These are phyloP conservation scores for Gobio occitaniae DNA, from an alignment of 2,797 vertebrate genomes.

Conservation along the genomic window DNA sequence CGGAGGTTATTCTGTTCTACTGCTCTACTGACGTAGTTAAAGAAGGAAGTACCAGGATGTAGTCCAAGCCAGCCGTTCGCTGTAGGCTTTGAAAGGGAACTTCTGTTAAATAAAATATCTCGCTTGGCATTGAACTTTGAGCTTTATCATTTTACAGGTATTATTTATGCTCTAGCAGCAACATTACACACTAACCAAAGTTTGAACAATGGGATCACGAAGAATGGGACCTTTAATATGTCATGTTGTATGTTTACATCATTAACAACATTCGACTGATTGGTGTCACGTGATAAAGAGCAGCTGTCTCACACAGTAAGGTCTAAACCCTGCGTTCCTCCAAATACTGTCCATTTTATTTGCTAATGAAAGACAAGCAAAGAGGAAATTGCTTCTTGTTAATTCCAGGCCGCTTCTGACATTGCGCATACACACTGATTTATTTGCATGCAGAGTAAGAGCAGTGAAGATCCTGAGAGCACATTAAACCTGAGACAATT, in stretches of 20 bases:
- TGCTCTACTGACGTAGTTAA: too few species aligned
- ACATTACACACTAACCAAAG: too few species aligned
- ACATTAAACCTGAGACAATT: conserved; percentile 41
- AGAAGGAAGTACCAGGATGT: too few species aligned
- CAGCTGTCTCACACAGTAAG: conserved; percentile 4
- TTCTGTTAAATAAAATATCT: too few species aligned
- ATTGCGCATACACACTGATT: conserved; percentile 7
- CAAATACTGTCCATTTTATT: conserved; percentile 52
- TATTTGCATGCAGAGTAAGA: conserved; percentile 23
- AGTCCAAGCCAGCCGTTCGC: too few species aligned
- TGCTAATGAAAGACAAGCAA: conserved; percentile 60
- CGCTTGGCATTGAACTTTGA: too few species aligned
- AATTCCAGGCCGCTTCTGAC: conserved; percentile 42
- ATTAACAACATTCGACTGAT: conserved; percentile 22
- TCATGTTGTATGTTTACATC: conserved; percentile 3
- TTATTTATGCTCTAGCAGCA: too few species aligned
- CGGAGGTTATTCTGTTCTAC: too few species aligned
- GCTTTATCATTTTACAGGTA: too few species aligned
- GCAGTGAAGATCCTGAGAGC: conserved; percentile 21
- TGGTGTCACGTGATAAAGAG: conserved; percentile 26
- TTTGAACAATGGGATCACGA: too few species aligned
- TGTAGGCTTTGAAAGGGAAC: too few species aligned
- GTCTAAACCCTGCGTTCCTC: conserved; percentile 36
- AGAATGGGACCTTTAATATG: too few species aligned
- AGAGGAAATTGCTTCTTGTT: conserved; percentile 58